Evolutionary conservation across 2,797 vertebrate species (phyloP).

Genomic region (Pseudopleuronectes americanus): DNA sequence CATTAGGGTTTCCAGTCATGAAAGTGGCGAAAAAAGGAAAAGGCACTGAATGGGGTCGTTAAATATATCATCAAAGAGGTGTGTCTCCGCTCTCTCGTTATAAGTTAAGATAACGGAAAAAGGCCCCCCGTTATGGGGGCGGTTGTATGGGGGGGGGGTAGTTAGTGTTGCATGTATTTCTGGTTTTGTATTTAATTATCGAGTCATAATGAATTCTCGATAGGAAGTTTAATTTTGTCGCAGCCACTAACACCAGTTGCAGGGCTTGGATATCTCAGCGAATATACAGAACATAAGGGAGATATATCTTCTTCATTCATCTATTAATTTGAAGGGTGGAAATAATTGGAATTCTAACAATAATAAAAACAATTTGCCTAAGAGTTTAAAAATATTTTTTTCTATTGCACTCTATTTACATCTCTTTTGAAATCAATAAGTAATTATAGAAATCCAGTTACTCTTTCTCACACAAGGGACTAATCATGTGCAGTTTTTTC

Average conservation of each 20-base stretch:
- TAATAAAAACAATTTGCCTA: background rate
- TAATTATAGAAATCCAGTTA: background rate
- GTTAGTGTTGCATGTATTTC: slow-evolving; percentile 35
- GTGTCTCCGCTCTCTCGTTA: slow-evolving; percentile 66
- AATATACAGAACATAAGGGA: background rate
- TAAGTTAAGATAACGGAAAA: slow-evolving; percentile 60
- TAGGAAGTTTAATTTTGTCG: slow-evolving; percentile 34
- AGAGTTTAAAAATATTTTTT: slow-evolving; percentile 15
- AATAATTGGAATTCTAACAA: background rate
- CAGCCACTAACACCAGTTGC: slow-evolving; percentile 46
- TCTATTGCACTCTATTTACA: slow-evolving; percentile 13
- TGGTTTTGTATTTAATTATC: slow-evolving; percentile 59
- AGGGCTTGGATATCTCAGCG: slow-evolving; percentile 10
- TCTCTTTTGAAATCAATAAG: slow-evolving; percentile 1
- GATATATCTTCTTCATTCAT: background rate
- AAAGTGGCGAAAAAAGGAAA: slow-evolving; percentile 65
- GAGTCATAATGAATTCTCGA: slow-evolving; percentile 49
- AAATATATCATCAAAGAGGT: slow-evolving; percentile 80
- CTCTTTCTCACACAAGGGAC: background rate
- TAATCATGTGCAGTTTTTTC: background rate
- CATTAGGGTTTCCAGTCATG: slow-evolving; percentile 77
- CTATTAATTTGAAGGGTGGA: background rate
- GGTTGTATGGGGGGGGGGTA: slow-evolving; percentile 13
- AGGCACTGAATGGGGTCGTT: slow-evolving; percentile 68
- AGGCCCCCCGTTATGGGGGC: slow-evolving; percentile 17